Evolutionary conservation across 2,888 invertebrate species (phyloP).

Genomic region (Drosophila mercatorum): DNA sequence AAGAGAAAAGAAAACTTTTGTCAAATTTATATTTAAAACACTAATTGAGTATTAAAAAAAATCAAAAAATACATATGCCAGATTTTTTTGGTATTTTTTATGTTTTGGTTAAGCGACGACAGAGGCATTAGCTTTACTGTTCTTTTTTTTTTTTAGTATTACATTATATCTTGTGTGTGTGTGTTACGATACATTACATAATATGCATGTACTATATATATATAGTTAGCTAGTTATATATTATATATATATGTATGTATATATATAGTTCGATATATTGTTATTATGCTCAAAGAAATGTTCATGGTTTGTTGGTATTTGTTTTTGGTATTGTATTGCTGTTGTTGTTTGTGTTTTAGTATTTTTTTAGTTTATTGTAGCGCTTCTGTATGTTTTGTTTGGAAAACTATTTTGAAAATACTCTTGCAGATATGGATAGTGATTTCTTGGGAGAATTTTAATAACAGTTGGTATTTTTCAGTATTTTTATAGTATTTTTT

Average conservation of each 20-base stretch:
- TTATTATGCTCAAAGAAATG: constrained; percentile 59
- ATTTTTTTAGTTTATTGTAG: constrained; percentile 39
- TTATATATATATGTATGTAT: constrained; percentile 15
- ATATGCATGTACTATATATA: constrained; percentile 40
- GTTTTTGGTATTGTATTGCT: not conserved
- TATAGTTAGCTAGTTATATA: constrained; percentile 36
- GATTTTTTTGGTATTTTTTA: not conserved
- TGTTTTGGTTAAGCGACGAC: constrained; percentile 19
- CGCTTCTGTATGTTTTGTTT: not conserved
- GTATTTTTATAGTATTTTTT: too few relatives aligned
- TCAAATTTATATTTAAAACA: constrained; percentile 31
- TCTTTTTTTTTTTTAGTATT: constrained; percentile 10
- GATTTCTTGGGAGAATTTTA: too few relatives aligned
- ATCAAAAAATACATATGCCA: constrained; percentile 48
- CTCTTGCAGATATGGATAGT: constrained; percentile 1
- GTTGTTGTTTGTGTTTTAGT: constrained; percentile 36
- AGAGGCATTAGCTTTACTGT: constrained; percentile 44
- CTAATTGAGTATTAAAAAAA: constrained; percentile 31
- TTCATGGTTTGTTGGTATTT: constrained; percentile 32
- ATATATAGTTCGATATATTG: constrained; percentile 2
- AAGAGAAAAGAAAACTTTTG: constrained; percentile 18
- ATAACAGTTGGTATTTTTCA: too few relatives aligned
- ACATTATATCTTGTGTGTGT: constrained; percentile 8
- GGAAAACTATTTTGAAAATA: not conserved
- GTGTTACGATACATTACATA: constrained; percentile 42